Percentiles rank a stretch among this genome's conserved stretches.
Conservation (phyloP, 2,888 invertebrate genomes). For the Ashinkailepas kermadecensis region DNA sequence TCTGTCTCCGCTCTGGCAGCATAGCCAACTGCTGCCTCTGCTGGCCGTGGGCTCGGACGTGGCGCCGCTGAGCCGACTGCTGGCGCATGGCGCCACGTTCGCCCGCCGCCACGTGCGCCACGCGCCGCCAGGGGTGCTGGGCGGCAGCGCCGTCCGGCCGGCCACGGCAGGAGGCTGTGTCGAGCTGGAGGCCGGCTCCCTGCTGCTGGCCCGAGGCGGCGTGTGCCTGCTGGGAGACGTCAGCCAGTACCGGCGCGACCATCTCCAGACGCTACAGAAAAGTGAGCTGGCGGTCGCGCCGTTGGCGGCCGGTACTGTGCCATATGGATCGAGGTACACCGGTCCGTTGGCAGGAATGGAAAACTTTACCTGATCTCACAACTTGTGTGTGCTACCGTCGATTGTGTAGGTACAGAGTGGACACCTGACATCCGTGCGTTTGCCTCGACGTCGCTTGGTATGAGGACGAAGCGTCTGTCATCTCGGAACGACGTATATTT, state of each 20-base stretch:
- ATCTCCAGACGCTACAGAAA: conserved; percentile 27
- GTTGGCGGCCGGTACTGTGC: no score
- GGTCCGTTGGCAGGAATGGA: no score
- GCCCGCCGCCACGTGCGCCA: conserved; percentile 28
- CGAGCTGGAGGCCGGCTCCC: conserved; percentile 35
- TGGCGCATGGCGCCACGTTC: background rate
- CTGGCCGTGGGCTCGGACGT: conserved; percentile 1
- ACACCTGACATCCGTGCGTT: no score
- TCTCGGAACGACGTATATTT: no score
- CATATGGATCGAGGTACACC: no score
- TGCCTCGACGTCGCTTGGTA: no score
- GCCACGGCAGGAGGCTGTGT: conserved; percentile 35
- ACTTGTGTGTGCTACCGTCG: no score
- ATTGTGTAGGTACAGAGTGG: no score
- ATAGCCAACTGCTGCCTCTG: conserved; percentile 1
- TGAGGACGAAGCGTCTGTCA: no score
- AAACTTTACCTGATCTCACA: no score
- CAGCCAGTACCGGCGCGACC: conserved; percentile 32
- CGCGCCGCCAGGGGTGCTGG: conserved; percentile 27
- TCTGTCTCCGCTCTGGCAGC: background rate
- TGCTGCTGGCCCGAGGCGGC: conserved; percentile 35
- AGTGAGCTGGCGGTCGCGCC: background rate
- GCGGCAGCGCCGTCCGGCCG: conserved; percentile 18
- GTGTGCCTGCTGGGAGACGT: conserved; percentile 36
- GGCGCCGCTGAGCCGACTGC: background rate